Evolutionary conservation across 2,888 invertebrate species (phyloP).

Genomic region (Aspidapion aeneum): DNA sequence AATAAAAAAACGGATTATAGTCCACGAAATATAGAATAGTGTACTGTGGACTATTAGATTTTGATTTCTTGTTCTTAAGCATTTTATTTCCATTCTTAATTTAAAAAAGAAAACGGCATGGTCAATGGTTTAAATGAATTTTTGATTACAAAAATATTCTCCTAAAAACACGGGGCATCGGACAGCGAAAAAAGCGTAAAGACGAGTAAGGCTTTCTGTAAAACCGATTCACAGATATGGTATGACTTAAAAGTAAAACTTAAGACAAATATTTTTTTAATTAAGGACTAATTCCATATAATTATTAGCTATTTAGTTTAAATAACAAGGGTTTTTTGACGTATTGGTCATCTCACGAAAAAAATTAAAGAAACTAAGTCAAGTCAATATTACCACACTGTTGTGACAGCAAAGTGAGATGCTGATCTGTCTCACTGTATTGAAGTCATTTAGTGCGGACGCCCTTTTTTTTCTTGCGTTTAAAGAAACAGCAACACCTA

Average conservation of each 20-base stretch:
- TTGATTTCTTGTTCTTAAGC: too few relatives aligned
- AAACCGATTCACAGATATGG: constrained; percentile 44
- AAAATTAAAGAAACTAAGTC: constrained; percentile 28
- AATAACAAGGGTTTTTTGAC: constrained; percentile 41
- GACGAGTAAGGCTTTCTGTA: constrained; percentile 44
- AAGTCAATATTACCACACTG: constrained; percentile 45
- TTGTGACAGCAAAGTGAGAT: constrained; percentile 48
- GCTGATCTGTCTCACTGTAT: constrained; percentile 50
- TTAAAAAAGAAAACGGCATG: too few relatives aligned
- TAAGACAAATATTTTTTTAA: constrained; percentile 33
- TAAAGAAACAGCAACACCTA: constrained; percentile 99
- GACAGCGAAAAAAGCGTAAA: too few relatives aligned
- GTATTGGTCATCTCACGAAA: constrained; percentile 39
- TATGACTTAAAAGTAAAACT: constrained; percentile 44
- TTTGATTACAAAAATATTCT: too few relatives aligned
- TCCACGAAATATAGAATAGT: too few relatives aligned
- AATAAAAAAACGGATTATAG: too few relatives aligned
- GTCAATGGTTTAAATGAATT: too few relatives aligned
- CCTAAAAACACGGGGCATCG: too few relatives aligned
- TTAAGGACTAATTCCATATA: constrained; percentile 47
- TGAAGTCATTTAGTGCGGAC: constrained; percentile 50
- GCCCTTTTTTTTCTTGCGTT: constrained; percentile 96
- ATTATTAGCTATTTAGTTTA: constrained; percentile 42
- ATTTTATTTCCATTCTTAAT: too few relatives aligned
- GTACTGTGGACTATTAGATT: too few relatives aligned